Evolutionary conservation across 2,113 vertebrate species (phyloP).

Genomic region (Pimephales promelas): DNA sequence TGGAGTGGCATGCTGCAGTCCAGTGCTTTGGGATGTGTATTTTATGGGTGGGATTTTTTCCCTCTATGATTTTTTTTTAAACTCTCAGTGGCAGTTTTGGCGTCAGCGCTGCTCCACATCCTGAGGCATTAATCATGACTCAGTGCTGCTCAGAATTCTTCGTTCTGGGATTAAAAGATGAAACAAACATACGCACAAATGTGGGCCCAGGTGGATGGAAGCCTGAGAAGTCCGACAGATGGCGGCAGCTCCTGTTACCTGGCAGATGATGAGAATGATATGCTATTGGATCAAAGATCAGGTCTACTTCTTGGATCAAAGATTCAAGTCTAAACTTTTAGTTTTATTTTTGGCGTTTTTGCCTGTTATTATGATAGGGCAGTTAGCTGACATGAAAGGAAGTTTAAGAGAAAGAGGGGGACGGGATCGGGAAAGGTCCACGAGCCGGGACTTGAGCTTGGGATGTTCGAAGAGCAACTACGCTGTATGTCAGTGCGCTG

Average conservation of each 20-base stretch:
- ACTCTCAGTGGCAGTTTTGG: conserved; percentile 49
- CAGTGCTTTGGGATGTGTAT: conserved; percentile 3
- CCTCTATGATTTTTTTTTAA: background rate
- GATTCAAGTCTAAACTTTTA: conserved; percentile 21
- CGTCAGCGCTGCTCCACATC: conserved; percentile 54
- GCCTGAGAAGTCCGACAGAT: conserved; percentile 43
- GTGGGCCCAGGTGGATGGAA: conserved; percentile 38
- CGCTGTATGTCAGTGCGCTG: no score
- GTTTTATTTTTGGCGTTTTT: no score
- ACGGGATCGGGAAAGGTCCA: no score
- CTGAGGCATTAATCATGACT: conserved; percentile 65
- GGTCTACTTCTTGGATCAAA: conserved; percentile 34
- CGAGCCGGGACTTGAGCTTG: no score
- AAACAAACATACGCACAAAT: conserved; percentile 58
- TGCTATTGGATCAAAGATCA: conserved; percentile 37
- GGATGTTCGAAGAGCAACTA: no score
- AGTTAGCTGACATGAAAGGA: no score
- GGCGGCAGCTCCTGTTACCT: conserved; percentile 45
- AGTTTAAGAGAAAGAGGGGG: no score
- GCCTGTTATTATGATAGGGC: no score
- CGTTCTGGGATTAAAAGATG: conserved; percentile 50
- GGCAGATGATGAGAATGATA: conserved; percentile 49
- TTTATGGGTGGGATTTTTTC: conserved; percentile 38
- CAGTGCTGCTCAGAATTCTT: conserved; percentile 51
- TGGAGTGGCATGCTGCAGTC: conserved; percentile 27